phyloP scores from a whole-genome alignment of 92 coral and sea anemone genomes.

The Pocillopora grandis region DNA sequence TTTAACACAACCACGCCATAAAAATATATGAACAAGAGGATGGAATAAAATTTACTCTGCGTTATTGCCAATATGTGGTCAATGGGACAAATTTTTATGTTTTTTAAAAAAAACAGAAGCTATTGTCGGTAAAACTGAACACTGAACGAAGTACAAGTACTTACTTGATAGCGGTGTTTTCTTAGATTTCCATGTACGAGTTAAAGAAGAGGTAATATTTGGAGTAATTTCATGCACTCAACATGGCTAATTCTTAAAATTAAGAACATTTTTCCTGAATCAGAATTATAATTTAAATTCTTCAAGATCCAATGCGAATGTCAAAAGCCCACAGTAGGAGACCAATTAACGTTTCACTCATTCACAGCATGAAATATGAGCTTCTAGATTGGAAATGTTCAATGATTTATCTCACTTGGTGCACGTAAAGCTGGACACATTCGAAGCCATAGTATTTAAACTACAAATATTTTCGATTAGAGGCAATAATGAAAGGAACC shows the following conservation, averaged over 20 bases:
- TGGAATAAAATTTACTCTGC: too few relatives aligned
- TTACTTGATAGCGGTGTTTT: too few relatives aligned
- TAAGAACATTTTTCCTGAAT: not conserved
- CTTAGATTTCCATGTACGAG: too few relatives aligned
- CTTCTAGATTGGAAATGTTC: not conserved
- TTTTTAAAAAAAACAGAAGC: too few relatives aligned
- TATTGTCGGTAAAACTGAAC: too few relatives aligned
- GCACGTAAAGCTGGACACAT: not conserved
- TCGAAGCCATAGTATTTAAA: not conserved
- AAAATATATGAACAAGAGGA: too few relatives aligned
- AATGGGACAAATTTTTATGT: too few relatives aligned
- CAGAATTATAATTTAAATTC: not conserved
- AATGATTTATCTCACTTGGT: not conserved
- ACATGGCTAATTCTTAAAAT: not conserved
- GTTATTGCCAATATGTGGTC: too few relatives aligned
- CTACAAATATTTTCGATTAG: not conserved
- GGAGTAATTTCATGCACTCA: not conserved
- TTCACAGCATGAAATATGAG: constrained; percentile 7
- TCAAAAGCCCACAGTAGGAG: not conserved
- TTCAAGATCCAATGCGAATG: not conserved
- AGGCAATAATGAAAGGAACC: not conserved
- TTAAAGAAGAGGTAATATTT: not conserved
- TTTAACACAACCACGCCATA: too few relatives aligned
- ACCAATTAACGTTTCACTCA: not conserved
- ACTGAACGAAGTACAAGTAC: too few relatives aligned